Base-by-base conservation (phyloP, 2,888 invertebrate species). In the Saturnia pavonia region DNA sequence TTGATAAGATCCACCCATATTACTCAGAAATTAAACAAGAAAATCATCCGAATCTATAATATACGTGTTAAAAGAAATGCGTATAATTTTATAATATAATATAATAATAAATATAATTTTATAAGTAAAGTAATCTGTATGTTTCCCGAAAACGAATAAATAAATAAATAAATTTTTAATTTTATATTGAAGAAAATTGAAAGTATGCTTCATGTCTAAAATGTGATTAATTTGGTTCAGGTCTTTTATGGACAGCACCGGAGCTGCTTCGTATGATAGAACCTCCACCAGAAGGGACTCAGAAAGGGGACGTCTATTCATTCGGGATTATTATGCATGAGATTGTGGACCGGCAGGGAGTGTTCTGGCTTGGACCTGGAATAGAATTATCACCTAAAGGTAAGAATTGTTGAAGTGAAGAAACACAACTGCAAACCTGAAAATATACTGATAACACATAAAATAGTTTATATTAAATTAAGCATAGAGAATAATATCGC, bases 271-370 rank as follows among this genome's bases (percentile, higher is more conserved):
- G 97, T 71, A 94, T 96, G 91, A 91, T 94, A 42, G 94, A 95
- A 70, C 94, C 94, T 0, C 95, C 95, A 0, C 94, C 95, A 0
- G 96, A 96, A 82, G 98, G 98, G 0, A 97, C 97, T 0, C 98
- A 97, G 84, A 98, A 98, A 88, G 99, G 97, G 34, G 99, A 99
- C 84, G 97, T 99, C n/a, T 99, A 99, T 88, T 98, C 98, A 63
- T 99, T 99, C 85, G 98, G 96, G 19, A 97, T 99, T 81, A 97
- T 99, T 81, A 97, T 98, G 83, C 98, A 99, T 85, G 99, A 99
- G 92, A 98, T 99, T 80, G 96, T 97, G 72, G 96, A 96, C 77
- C 94, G 99, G 69, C 97, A 97, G 88, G 99, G 99, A 42, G 97
- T 97, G 0, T 99, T 98, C 87, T 97, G 96, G 94, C 93, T 98